Evolutionary conservation across 2,113 vertebrate genomes (phyloP).

Genomic region (Malurus cyaneus): DNA sequence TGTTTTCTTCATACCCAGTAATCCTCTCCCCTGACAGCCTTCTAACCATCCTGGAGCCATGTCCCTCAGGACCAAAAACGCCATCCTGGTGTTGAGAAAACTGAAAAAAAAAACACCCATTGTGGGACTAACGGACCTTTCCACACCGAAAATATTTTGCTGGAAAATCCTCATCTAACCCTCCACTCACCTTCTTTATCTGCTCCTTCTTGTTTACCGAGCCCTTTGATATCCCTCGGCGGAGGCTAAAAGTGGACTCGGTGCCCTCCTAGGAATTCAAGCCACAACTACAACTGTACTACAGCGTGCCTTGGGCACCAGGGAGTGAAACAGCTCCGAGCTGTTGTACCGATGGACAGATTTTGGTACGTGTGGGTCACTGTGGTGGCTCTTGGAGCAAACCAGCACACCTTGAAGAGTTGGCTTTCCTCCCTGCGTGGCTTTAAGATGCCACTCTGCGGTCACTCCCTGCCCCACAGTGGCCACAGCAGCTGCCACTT

Average conservation of each 20-base stretch:
- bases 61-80: not conserved
- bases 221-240: constrained; percentile 6
- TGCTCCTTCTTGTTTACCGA: not conserved
- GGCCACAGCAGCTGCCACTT: not conserved
- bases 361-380: fast-evolving
- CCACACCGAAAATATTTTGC: not conserved
- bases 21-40: not conserved
- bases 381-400: not conserved
- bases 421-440: not conserved
- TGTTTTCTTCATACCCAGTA: not conserved
- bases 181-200: not conserved
- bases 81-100: not conserved
- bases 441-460: fast-evolving
- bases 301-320: not conserved
- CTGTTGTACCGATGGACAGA: not conserved
- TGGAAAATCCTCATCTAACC: not conserved
- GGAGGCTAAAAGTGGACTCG: not conserved
- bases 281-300: not conserved
- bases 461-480: fast-evolving
- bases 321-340: not conserved
- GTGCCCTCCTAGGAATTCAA: constrained; percentile 35
- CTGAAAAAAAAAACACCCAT: not conserved
- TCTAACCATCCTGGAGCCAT: not conserved
- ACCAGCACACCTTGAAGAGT: no score
- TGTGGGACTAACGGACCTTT: not conserved